Percentiles rank a stretch among this genome's conserved stretches.
phyloP scores from a whole-genome alignment of 2,113 vertebrate species.

The Plotosus lineatus region DNA sequence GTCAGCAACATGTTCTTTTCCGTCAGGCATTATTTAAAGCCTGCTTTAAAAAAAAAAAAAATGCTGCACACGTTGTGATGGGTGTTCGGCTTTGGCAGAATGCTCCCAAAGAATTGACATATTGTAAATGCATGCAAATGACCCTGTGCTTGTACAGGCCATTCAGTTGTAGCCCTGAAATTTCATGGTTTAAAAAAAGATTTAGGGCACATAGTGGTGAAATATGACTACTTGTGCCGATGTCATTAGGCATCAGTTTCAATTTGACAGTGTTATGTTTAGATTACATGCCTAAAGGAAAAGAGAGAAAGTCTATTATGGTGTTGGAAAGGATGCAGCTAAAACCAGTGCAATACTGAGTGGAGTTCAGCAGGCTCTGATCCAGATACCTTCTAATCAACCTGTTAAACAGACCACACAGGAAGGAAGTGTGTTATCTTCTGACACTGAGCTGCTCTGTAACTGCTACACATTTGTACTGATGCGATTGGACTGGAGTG shows the following conservation, averaged over 20 bases:
- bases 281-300: not conserved
- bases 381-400: not conserved
- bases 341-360: not conserved
- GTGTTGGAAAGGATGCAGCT: not conserved
- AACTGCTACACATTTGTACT: not conserved
- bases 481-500: not conserved
- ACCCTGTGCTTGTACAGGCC: no score
- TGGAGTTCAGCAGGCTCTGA: not conserved
- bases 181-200: not conserved
- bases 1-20: not conserved
- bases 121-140: not conserved
- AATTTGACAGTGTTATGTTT: slow-evolving; percentile 4
- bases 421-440: not conserved
- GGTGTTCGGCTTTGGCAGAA: not conserved
- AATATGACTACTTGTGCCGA: not conserved
- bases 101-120: not conserved
- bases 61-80: not conserved
- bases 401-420: not conserved
- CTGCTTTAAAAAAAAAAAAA: no score
- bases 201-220: not conserved
- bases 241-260: not conserved
- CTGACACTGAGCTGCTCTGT: not conserved
- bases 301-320: not conserved
- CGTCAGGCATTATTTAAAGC: no score
- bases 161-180: not conserved